Percentiles rank a stretch among this genome's conserved stretches.
phyloP scores from a whole-genome alignment of 1,140 invertebrate genomes.

The Drosophila burlai region DNA sequence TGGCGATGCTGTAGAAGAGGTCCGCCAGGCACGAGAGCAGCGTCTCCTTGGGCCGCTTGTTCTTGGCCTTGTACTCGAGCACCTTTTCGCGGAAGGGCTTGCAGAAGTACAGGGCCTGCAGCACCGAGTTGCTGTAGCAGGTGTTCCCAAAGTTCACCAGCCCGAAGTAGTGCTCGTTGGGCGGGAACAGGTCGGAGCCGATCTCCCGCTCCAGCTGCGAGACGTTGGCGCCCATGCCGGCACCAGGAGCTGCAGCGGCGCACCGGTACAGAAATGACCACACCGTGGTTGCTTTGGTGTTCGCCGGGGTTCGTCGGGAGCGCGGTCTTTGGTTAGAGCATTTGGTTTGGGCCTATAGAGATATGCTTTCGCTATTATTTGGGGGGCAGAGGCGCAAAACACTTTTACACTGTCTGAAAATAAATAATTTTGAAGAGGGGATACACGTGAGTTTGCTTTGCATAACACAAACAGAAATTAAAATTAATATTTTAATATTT shows the following conservation, averaged over 20 bases:
- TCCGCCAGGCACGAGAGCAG: conserved; percentile 98
- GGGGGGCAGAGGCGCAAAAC: conserved; percentile 67
- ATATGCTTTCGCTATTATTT: conserved; percentile 63
- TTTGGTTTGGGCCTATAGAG: conserved; percentile 46
- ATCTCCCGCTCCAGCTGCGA: conserved; percentile 99
- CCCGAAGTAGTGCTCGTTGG: conserved; percentile 99
- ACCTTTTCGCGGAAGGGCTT: conserved; percentile 99
- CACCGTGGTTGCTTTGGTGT: conserved; percentile 66
- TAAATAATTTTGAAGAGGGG: conserved; percentile 85
- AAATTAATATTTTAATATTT: conserved; percentile 61
- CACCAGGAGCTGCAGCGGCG: conserved; percentile 76
- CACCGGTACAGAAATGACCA: conserved; percentile 78
- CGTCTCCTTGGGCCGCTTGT: conserved; percentile 99
- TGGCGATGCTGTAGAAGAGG: conserved; percentile 99
- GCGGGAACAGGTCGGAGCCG: conserved; percentile 97
- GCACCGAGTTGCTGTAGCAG: conserved; percentile 99
- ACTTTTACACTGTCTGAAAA: conserved; percentile 82
- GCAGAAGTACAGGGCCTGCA: conserved; percentile 99
- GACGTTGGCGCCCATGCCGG: conserved; percentile 95
- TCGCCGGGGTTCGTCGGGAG: conserved; percentile 23
- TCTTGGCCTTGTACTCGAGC: conserved; percentile 98
- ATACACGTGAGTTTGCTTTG: conserved; percentile 84
- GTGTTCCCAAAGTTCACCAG: conserved; percentile 99
- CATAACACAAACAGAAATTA: conserved; percentile 80
- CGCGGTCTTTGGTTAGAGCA: conserved; percentile 31